phyloP scores from a whole-genome alignment of 1,140 invertebrate species.

The Lucilia sericata region DNA sequence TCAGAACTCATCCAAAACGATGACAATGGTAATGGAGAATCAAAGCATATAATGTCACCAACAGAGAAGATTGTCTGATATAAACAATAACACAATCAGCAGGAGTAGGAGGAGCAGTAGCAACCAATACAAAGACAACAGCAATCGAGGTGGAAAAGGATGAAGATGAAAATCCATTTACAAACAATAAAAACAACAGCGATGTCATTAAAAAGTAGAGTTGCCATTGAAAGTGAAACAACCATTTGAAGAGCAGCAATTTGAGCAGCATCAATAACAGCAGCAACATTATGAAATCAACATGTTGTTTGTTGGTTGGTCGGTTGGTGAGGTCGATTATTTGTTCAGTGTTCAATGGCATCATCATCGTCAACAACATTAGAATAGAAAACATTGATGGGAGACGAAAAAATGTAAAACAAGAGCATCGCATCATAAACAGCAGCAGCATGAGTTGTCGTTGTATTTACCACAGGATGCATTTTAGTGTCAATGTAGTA shows the following conservation, averaged over 20 bases:
- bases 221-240: constrained; percentile 20
- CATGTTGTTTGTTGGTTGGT: not conserved
- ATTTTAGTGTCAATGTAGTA: constrained; percentile 15
- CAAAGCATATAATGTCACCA: constrained; percentile 72
- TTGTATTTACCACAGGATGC: constrained; percentile 38
- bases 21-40: constrained; percentile 64
- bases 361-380: too few species aligned
- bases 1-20: constrained; percentile 66
- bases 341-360: too few species aligned
- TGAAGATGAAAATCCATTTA: constrained; percentile 40
- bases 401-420: not conserved
- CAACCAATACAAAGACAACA: not conserved
- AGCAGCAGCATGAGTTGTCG: not conserved
- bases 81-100: constrained; percentile 4
- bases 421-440: not conserved
- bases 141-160: not conserved
- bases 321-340: not conserved
- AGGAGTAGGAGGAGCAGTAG: not conserved
- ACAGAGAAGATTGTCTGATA: constrained; percentile 70
- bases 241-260: not conserved
- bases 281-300: constrained; percentile 33
- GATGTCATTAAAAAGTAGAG: constrained; percentile 13
- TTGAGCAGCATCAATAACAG: constrained; percentile 28
- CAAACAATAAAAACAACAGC: constrained; percentile 35
- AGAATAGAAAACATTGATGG: not conserved